Base-by-base conservation (phyloP, 2,888 invertebrate genomes). In the Cremastinae sp. region DNA sequence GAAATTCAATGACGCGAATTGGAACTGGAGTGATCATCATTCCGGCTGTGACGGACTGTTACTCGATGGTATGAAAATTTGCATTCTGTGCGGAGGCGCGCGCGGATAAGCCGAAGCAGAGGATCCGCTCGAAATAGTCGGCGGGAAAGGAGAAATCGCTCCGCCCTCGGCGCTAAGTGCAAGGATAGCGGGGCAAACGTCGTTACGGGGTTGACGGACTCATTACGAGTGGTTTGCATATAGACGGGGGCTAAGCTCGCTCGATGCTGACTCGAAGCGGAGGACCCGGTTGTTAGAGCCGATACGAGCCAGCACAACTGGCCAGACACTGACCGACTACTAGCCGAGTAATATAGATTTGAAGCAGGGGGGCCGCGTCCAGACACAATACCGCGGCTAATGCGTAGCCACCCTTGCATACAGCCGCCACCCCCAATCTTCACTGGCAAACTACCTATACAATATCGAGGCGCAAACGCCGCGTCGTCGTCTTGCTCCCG, bases 201-300 rank as follows among this genome's bases (percentile, higher is more conserved):
- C 85, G 85, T 88, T 88, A 87, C 84, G 82, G 86, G 88, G 88
- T 88, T 88, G 89, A 89, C 87, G 89, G 86, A 88, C 89, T 89
- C 89, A 88, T 89, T 89, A 89, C 85, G 81, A 83, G 81, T 84
- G 85, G 87, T 89, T 88, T 88, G 88, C 88, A 88, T 88, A 87
- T 88, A 88, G 87, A 88, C 83, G 84, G 83, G 83, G 79, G 79
- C 78, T 78, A 38, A 74, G 78, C 74, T 72, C 74, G 70, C 75
- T 80, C 74, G 75, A 78, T 78, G 78, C 59, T 59, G 59, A 62
- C 75, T 49, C 28, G 49, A 45, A 56, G 45, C 28, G 49, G 36
- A 56, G 45, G 54, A 9, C 58, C 56, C 38, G 14, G 54, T 49
- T 38, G 56, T 61, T 56, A 54, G 66, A 65, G 41, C 62, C 64